Conservation (phyloP, 2,888 invertebrate genomes). For the Euplagia quadripunctaria region DNA sequence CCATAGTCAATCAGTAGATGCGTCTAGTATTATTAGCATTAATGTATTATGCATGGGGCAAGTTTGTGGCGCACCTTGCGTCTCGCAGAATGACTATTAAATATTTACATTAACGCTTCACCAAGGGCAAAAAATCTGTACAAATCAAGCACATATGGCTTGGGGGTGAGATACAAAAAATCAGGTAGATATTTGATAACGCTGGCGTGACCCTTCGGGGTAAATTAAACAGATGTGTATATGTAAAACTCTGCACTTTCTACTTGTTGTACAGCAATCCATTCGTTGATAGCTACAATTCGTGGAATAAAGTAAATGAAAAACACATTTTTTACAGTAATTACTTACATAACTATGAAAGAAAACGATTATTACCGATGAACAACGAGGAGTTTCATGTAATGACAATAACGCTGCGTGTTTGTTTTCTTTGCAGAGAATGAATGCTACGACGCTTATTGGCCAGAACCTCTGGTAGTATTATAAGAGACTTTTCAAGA, state of each 20-base stretch:
- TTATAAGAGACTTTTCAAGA: not conserved
- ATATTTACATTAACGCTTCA: slow-evolving; percentile 33
- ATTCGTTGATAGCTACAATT: not conserved
- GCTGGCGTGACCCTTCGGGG: slow-evolving; percentile 48
- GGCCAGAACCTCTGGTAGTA: not conserved
- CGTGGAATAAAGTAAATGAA: slow-evolving; percentile 26
- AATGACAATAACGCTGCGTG: slow-evolving; percentile 19
- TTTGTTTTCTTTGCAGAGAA: slow-evolving; percentile 12
- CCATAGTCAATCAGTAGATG: slow-evolving; percentile 51
- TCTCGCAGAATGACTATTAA: slow-evolving; percentile 31
- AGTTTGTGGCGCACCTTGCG: slow-evolving; percentile 39
- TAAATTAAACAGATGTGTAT: slow-evolving; percentile 53
- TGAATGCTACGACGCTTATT: not conserved
- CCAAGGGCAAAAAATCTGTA: slow-evolving; percentile 37
- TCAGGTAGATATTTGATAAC: slow-evolving; percentile 70
- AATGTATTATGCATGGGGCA: slow-evolving; percentile 53
- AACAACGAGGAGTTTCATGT: slow-evolving; percentile 20
- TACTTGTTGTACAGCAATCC: slow-evolving; percentile 6
- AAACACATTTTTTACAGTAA: slow-evolving; percentile 27
- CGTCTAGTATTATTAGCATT: slow-evolving; percentile 43
- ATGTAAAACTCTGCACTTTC: slow-evolving; percentile 32
- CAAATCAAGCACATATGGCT: slow-evolving; percentile 54
- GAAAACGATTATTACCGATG: slow-evolving; percentile 30
- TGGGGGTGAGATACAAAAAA: slow-evolving; percentile 63
- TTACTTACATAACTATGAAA: slow-evolving; percentile 34